phyloP scores from a whole-genome alignment of 2,888 invertebrate genomes.

The Drosophila borealis region DNA sequence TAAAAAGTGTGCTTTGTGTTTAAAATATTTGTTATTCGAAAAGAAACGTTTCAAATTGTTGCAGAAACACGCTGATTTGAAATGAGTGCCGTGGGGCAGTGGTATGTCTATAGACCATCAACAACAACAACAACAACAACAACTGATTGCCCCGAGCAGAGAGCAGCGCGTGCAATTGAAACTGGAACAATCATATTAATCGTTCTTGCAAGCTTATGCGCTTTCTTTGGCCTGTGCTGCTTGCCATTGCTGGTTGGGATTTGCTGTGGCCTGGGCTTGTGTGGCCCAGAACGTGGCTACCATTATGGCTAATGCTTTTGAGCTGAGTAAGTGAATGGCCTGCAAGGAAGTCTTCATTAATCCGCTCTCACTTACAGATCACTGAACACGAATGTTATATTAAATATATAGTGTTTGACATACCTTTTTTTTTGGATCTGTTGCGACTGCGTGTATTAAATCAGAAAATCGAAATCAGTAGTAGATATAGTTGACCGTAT shows the following conservation, averaged over 20 bases:
- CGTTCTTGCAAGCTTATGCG: not conserved
- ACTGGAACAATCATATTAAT: slow-evolving; percentile 12
- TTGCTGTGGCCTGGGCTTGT: slow-evolving; percentile 28
- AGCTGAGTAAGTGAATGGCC: too few species aligned
- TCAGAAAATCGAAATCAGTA: too few species aligned
- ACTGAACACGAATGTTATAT: too few species aligned
- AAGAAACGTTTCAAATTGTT: not conserved
- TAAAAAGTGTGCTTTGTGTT: slow-evolving; percentile 11
- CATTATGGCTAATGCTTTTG: too few species aligned
- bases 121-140: too few species aligned
- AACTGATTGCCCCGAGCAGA: not conserved
- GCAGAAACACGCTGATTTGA: not conserved
- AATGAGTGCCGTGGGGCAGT: not conserved
- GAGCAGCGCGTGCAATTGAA: not conserved
- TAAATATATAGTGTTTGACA: too few species aligned
- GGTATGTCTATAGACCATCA: too few species aligned
- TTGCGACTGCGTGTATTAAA: too few species aligned
- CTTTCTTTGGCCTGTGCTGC: slow-evolving; percentile 10
- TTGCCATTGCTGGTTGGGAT: slow-evolving; percentile 25
- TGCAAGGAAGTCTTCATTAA: too few species aligned
- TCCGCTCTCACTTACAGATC: too few species aligned
- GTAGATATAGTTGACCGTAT: too few species aligned
- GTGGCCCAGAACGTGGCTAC: not conserved
- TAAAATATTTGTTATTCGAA: not conserved
- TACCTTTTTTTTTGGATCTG: too few species aligned